A percentile compares a stretch with the other conserved stretches of the same genome.
phyloP scores from a whole-genome alignment of 2,113 vertebrate species.

The Gobiocypris rarus region DNA sequence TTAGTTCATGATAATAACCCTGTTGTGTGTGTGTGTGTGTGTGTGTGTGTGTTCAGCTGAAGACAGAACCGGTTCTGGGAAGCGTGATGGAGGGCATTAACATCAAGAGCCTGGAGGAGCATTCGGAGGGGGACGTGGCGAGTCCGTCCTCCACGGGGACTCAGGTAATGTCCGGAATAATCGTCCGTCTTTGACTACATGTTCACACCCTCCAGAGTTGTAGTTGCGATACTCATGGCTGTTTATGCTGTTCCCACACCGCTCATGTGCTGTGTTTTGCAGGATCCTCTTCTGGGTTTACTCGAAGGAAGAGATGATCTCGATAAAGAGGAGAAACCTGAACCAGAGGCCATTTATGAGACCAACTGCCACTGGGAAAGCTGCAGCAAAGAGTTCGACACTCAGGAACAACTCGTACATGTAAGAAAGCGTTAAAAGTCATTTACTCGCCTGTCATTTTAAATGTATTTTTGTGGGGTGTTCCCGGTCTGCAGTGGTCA shows the following conservation, averaged over 20 bases:
- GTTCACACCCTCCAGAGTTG: neutral
- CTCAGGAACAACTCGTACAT: conserved; percentile 95
- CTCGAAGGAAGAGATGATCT: conserved; percentile 90
- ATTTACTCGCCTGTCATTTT: neutral
- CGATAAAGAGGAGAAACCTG: conserved; percentile 93
- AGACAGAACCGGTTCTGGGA: conserved; percentile 84
- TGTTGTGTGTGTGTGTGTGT: neutral
- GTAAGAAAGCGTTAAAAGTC: conserved; percentile 71
- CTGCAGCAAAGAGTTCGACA: conserved; percentile 95
- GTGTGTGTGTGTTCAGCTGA: conserved; percentile 76
- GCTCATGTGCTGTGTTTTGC: neutral
- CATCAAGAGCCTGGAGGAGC: conserved; percentile 85
- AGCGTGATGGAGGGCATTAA: conserved; percentile 79
- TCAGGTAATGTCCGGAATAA: conserved; percentile 78
- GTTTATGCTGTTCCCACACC: neutral
- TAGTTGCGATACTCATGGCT: neutral
- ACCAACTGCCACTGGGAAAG: conserved; percentile 97
- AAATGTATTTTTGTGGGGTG: no score
- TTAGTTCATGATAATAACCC: neutral
- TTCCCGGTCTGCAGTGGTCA: no score
- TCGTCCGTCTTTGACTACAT: neutral
- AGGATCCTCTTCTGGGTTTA: conserved; percentile 91
- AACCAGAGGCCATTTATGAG: conserved; percentile 90
- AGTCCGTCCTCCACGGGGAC: conserved; percentile 93
- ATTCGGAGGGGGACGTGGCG: conserved; percentile 89